Conservation (phyloP, 2,888 invertebrate genomes). For the Heliconius ismenius region DNA sequence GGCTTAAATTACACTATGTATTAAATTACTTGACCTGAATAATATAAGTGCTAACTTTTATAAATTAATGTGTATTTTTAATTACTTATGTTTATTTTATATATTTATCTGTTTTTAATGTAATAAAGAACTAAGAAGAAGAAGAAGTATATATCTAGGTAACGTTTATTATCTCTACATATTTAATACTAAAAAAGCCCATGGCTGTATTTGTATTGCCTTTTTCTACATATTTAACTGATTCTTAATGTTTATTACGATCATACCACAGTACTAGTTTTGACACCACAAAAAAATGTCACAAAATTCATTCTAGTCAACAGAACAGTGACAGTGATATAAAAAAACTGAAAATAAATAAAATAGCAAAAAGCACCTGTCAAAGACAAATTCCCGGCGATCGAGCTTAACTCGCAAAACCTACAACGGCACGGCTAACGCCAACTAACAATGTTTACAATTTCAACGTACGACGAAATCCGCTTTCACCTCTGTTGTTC, state of each 20-base stretch:
- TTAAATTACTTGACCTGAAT: slow-evolving; percentile 28
- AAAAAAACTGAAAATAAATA: slow-evolving; percentile 17
- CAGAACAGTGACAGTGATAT: slow-evolving; percentile 5
- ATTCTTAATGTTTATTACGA: not conserved
- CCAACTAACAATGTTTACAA: slow-evolving; percentile 33
- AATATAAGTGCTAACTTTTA: slow-evolving; percentile 25
- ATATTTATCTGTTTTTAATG: too few relatives aligned
- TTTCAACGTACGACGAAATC: slow-evolving; percentile 24
- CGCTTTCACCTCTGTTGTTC: slow-evolving; percentile 17
- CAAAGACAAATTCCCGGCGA: slow-evolving; percentile 24
- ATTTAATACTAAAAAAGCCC: too few relatives aligned
- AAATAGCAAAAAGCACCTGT: slow-evolving; percentile 22
- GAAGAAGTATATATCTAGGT: too few relatives aligned
- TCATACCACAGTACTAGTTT: not conserved
- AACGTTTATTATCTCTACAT: too few relatives aligned
- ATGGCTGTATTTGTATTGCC: too few relatives aligned
- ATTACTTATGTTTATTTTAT: not conserved
- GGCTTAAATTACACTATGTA: slow-evolving; percentile 27
- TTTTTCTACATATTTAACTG: too few relatives aligned
- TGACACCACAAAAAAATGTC: not conserved
- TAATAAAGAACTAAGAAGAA: too few relatives aligned
- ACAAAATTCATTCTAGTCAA: not conserved
- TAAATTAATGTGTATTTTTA: not conserved
- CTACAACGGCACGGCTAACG: slow-evolving; percentile 3
- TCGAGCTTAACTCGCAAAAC: slow-evolving; percentile 23